Percentiles rank a stretch among this genome's conserved stretches.
Evolutionary conservation across 2,113 vertebrate genomes (phyloP).

Genomic region (Zosterops lateralis): DNA sequence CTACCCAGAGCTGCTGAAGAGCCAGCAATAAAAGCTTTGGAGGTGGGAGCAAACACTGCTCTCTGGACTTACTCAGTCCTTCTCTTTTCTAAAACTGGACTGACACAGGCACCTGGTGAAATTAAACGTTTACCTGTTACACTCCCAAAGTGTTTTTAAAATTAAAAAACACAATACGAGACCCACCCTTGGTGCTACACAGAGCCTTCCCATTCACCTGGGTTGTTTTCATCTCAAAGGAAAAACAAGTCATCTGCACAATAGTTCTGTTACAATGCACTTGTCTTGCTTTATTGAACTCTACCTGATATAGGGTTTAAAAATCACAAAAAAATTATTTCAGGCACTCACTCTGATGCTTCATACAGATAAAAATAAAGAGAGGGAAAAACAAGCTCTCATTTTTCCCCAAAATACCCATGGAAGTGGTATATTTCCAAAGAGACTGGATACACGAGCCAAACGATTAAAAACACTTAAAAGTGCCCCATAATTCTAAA

Average conservation of each 20-base stretch:
- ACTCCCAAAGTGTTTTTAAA: background rate
- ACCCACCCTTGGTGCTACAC: background rate
- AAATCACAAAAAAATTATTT: background rate
- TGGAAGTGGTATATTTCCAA: background rate
- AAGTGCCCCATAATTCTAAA: background rate
- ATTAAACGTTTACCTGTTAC: background rate
- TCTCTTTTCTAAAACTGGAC: background rate
- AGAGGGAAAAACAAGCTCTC: background rate
- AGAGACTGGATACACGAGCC: background rate
- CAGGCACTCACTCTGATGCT: background rate
- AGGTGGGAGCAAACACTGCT: background rate
- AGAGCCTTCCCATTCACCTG: background rate
- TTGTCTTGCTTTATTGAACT: background rate
- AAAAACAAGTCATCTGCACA: background rate
- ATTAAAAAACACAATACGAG: background rate
- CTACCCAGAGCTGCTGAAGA: background rate
- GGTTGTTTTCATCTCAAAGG: background rate
- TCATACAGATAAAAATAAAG: background rate
- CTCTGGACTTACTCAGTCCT: background rate
- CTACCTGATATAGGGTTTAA: background rate
- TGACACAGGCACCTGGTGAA: background rate
- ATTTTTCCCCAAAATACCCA: background rate
- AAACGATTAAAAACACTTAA: background rate
- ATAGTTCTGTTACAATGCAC: background rate
- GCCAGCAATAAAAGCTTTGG: background rate